Evolutionary conservation across 2,113 vertebrate species (phyloP).

Genomic region (Zonotrichia leucophrys): DNA sequence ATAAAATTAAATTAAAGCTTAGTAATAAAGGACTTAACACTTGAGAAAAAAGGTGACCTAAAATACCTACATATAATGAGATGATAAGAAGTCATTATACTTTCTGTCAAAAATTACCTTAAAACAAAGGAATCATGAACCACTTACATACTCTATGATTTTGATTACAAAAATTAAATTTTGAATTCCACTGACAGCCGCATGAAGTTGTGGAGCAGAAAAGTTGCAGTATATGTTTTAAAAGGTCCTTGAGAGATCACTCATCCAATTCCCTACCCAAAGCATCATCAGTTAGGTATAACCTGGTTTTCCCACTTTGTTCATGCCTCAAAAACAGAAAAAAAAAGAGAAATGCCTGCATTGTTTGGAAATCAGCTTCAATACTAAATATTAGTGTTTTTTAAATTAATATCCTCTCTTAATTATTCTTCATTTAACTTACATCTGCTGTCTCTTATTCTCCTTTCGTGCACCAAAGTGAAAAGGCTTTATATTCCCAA

Average conservation of each 20-base stretch:
- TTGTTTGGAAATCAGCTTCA: not conserved
- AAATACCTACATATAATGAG: not conserved
- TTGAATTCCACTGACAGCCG: not conserved
- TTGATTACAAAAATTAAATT: not conserved
- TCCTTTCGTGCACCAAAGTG: not conserved
- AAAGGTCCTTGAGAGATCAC: not conserved
- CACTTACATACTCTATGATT: not conserved
- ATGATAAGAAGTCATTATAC: not conserved
- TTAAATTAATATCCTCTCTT: not conserved
- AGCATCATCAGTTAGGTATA: not conserved
- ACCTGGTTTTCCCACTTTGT: not conserved
- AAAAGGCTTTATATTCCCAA: not conserved
- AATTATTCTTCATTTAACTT: not conserved
- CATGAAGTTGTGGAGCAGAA: not conserved
- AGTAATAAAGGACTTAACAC: not conserved
- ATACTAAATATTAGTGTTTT: not conserved
- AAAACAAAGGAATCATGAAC: not conserved
- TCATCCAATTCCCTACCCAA: not conserved
- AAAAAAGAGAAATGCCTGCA: not conserved
- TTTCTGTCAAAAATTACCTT: not conserved
- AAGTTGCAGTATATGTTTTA: not conserved
- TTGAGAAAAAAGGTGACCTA: not conserved
- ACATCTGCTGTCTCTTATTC: not conserved
- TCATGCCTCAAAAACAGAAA: not conserved
- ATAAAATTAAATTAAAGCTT: not conserved